Base-by-base conservation (phyloP, 2,888 invertebrate species). In the Tolmerus cingulatus region DNA sequence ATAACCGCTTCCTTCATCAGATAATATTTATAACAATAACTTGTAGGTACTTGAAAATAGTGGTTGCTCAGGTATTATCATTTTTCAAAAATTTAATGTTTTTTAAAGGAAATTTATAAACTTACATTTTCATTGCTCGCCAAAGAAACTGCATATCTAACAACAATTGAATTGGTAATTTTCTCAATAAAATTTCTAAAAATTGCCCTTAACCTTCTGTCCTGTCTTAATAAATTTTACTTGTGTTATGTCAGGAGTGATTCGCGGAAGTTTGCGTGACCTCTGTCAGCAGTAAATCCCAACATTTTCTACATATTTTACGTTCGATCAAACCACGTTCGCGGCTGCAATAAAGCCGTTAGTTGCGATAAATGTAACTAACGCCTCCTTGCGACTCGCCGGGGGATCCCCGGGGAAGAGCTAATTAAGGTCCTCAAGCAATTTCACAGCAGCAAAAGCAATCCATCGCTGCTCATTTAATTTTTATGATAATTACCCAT, bases 401-500 rank as follows among this genome's bases (percentile, higher is more conserved):
- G 66, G 66, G 66, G 27, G 19, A 37, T 77, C 37, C 43, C 78
- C 19, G 5, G 9, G 9, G 19, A 43, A 78, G n/a, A n/a, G 23
- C 78, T 78, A 78, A 78, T 78, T 78, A 81, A 81, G n/a, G 30
- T 55, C 81, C n/a, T 81, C 30, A 2, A 55, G 55, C 27, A 81
- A 81, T 55, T 81, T 81, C 55, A 81, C 40, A 40, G 55, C 81
- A 51, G 5, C 34, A 34, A 16, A 55, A 81, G 66, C 27, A 43
- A 76, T 76, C 30, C 55, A 81, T 51, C 57, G 23, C n/a, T 37
- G 30, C 84, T 74, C 84, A 84, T 84, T 84, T 66, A 84, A 84
- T 84, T 84, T 84, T 84, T 84, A 84, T 84, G 84, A 66, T 84
- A 84, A 84, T 74, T 84, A 84, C 84, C 84, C 66, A 74, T 66